A percentile compares a stretch with the other conserved stretches of the same genome.
These are phyloP conservation scores for Ridgeia piscesae DNA, from an alignment of 1,140 invertebrate species.

Conservation along the genomic window DNA sequence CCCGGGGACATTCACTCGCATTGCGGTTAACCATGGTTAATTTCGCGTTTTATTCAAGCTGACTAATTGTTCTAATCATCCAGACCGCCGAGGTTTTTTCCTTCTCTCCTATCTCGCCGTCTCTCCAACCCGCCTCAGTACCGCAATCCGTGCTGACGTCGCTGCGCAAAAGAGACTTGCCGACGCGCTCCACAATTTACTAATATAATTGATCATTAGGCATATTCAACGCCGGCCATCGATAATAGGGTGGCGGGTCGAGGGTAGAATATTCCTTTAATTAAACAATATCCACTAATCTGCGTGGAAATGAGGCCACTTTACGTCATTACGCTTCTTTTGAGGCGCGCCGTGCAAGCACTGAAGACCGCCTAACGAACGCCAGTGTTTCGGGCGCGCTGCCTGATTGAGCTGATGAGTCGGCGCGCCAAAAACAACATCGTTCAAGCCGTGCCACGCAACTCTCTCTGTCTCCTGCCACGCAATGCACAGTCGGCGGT, in stretches of 20 bases:
- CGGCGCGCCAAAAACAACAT: background rate
- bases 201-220: background rate
- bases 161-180: background rate
- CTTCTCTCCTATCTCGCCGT: too few species aligned
- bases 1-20: background rate
- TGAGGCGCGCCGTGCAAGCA: background rate
- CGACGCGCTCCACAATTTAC: background rate
- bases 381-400: background rate
- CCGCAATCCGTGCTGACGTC: background rate
- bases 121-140: too few species aligned
- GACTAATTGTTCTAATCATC: background rate
- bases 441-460: background rate
- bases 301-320: background rate
- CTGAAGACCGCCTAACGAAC: background rate
- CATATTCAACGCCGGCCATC: background rate
- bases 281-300: constrained; percentile 6
- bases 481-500: background rate
- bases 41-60: background rate
- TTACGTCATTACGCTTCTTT: background rate
- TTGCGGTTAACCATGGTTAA: background rate
- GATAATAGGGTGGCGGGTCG: background rate
- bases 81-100: background rate
- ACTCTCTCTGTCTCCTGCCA: background rate
- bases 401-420: background rate
- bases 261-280: constrained; percentile 6